These are phyloP conservation scores for Euura saliciscinereae DNA, from an alignment of 1,140 invertebrate genomes.

Conservation along the genomic window DNA sequence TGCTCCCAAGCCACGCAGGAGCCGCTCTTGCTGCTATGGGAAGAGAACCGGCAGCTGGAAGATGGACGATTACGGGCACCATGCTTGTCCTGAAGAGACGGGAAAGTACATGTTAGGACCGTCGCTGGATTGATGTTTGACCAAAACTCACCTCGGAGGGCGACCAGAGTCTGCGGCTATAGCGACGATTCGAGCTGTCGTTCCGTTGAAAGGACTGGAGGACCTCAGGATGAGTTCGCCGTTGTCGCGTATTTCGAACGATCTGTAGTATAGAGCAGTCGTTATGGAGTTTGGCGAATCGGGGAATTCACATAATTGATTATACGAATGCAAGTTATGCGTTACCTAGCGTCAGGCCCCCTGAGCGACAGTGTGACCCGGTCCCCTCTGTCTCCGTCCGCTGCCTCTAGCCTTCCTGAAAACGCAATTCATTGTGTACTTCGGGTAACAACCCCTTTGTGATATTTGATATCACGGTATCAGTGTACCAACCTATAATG, in stretches of 20 bases:
- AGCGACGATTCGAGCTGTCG: slow-evolving; percentile 69
- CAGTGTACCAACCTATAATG: slow-evolving; percentile 49
- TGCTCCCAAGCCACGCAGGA: slow-evolving; percentile 56
- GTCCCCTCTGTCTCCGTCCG: slow-evolving; percentile 82
- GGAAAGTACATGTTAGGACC: neutral
- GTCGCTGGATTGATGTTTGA: slow-evolving; percentile 21
- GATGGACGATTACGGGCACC: slow-evolving; percentile 77
- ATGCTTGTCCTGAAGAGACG: slow-evolving; percentile 62
- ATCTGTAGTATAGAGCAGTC: slow-evolving; percentile 35
- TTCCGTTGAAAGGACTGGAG: slow-evolving; percentile 64
- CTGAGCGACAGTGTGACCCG: slow-evolving; percentile 70
- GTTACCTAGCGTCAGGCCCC: slow-evolving; percentile 73
- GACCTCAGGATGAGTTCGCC: slow-evolving; percentile 62
- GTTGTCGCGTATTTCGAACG: slow-evolving; percentile 59
- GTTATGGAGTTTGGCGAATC: too few relatives aligned
- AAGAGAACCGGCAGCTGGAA: slow-evolving; percentile 61
- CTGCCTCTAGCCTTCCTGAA: slow-evolving; percentile 73
- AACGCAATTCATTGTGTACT: slow-evolving; percentile 14
- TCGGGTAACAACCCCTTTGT: neutral
- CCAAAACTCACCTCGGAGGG: slow-evolving; percentile 69
- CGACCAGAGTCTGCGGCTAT: slow-evolving; percentile 81
- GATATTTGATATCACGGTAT: neutral
- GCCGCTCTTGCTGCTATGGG: slow-evolving; percentile 59
- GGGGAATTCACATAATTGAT: neutral
- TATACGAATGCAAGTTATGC: slow-evolving; percentile 9